Conservation (phyloP, 2,113 vertebrate genomes). For the Lonchura striata region DNA sequence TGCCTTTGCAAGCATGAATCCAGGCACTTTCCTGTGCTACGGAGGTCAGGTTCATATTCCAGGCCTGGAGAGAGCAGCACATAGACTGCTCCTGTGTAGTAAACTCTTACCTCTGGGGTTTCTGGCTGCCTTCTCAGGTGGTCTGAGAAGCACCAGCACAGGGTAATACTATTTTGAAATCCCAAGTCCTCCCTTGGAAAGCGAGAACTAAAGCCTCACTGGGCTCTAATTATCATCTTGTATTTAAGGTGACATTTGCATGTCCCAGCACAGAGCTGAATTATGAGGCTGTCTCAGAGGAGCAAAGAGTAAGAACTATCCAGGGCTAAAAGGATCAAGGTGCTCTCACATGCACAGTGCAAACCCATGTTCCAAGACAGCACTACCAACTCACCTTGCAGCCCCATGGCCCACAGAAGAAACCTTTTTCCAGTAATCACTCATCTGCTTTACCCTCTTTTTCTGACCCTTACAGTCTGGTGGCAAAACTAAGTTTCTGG, state of each 20-base stretch:
- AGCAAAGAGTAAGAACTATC: not conserved
- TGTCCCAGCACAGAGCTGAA: not conserved
- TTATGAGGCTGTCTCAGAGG: not conserved
- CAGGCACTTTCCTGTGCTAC: not conserved
- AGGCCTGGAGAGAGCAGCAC: rapidly evolving
- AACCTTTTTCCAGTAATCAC: not conserved
- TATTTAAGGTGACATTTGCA: not conserved
- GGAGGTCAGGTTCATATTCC: not conserved
- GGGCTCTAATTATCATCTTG: not conserved
- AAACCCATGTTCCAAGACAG: not conserved
- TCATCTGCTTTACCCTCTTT: not conserved
- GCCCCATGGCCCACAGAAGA: not conserved
- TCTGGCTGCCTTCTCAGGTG: not conserved
- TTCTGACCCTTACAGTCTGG: not conserved
- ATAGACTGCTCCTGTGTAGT: not conserved
- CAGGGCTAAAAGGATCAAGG: not conserved
- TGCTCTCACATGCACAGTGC: rapidly evolving
- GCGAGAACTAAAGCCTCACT: not conserved
- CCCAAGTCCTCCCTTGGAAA: not conserved
- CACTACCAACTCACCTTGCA: not conserved
- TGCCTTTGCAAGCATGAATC: not conserved
- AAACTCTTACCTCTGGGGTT: not conserved
- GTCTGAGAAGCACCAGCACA: not conserved
- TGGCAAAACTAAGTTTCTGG: not conserved
- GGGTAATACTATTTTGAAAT: not conserved